Percentiles rank a stretch among this genome's conserved stretches.
These are phyloP conservation scores for Otolemur garnettii DNA, from an alignment of 2,113 vertebrate species.

Conservation along the genomic window DNA sequence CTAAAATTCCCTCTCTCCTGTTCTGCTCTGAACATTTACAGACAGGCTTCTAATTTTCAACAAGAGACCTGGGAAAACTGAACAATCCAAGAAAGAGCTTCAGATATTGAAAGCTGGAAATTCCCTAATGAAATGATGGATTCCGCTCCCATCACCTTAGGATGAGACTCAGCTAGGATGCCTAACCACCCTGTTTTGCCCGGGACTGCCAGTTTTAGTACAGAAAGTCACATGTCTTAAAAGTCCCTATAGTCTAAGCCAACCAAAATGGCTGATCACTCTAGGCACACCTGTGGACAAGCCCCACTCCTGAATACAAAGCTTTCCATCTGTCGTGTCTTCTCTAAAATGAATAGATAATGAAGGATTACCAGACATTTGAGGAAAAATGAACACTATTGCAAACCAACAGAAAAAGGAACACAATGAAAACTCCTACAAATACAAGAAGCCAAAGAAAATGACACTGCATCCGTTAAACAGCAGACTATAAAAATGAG, in stretches of 20 bases:
- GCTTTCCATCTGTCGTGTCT: not conserved
- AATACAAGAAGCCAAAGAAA: not conserved
- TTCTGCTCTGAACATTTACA: not conserved
- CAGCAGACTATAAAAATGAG: not conserved
- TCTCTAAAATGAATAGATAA: conserved; percentile 4
- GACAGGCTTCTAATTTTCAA: not conserved
- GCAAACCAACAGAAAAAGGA: conserved; percentile 23
- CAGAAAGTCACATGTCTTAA: not conserved
- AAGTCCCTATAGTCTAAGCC: not conserved
- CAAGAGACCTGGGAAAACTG: not conserved
- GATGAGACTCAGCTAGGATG: not conserved
- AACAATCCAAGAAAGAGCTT: not conserved
- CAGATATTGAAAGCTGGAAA: not conserved
- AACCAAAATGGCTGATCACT: not conserved
- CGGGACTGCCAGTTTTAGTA: not conserved
- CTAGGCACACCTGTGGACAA: not conserved
- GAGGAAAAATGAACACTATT: conserved; percentile 1
- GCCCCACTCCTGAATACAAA: not conserved
- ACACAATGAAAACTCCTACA: not conserved
- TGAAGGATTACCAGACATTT: conserved; percentile 7
- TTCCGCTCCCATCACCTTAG: not conserved
- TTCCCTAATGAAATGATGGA: not conserved
- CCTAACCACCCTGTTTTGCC: not conserved
- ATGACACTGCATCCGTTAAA: not conserved
- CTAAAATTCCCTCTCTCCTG: not conserved